Percentiles rank a stretch among this genome's conserved stretches.
Evolutionary conservation across 2,113 vertebrate species (phyloP).

Genomic region (Labeo catla): DNA sequence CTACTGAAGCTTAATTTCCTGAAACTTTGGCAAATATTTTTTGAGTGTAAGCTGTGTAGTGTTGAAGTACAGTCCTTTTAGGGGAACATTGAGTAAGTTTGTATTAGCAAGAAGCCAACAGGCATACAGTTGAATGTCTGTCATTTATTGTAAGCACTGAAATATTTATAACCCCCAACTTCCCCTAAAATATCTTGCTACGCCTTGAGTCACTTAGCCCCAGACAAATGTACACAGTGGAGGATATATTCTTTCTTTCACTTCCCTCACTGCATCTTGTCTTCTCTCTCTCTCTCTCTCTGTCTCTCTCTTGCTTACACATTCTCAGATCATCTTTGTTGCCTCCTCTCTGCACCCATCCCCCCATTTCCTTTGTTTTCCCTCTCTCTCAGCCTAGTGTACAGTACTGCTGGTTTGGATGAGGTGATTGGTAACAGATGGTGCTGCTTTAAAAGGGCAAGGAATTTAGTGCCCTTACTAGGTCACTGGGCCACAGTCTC

Average conservation of each 20-base stretch:
- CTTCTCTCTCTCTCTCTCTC: background rate
- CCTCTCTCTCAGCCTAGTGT: constrained; percentile 1
- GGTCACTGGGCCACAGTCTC: constrained; percentile 58
- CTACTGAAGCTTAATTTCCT: background rate
- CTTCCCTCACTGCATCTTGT: background rate
- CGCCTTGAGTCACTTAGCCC: constrained; percentile 6
- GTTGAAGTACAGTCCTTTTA: background rate
- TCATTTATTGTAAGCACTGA: constrained; percentile 25
- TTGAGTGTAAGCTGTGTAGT: background rate
- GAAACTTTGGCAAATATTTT: background rate
- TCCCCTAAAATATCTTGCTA: constrained; percentile 45
- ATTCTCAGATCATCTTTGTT: background rate
- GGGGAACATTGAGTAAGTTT: constrained; percentile 12
- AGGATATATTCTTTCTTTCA: background rate
- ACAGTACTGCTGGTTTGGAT: background rate
- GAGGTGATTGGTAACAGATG: constrained; percentile 58
- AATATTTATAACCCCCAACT: constrained; percentile 33
- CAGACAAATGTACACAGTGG: background rate
- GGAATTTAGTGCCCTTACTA: constrained; percentile 49
- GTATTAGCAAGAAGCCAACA: constrained; percentile 46
- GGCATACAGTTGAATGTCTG: constrained; percentile 15
- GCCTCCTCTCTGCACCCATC: background rate
- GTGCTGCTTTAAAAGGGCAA: constrained; percentile 45
- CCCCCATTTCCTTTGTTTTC: constrained; percentile 10
- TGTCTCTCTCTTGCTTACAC: background rate